Evolutionary conservation across 1,140 invertebrate species (phyloP).

Genomic region (Pteromalus puparum): DNA sequence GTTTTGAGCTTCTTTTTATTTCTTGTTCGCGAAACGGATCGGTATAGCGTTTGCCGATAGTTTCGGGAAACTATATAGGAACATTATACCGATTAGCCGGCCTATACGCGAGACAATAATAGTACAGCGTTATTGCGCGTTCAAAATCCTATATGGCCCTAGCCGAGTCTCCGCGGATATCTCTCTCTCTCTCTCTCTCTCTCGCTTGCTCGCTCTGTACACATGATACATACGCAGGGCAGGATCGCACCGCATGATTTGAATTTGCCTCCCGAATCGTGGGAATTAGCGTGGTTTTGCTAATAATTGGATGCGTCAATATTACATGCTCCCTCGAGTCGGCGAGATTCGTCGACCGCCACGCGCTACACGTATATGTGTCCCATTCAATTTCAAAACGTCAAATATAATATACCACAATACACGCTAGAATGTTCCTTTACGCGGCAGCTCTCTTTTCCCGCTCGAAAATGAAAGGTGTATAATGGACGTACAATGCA

Average conservation of each 20-base stretch:
- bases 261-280: not conserved
- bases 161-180: not conserved
- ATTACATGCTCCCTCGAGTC: not conserved
- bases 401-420: not conserved
- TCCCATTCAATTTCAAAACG: not conserved
- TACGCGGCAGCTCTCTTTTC: not conserved
- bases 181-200: no score
- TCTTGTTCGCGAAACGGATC: not conserved
- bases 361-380: not conserved
- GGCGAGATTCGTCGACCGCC: not conserved
- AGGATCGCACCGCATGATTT: not conserved
- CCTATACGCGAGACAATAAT: not conserved
- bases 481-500: no score
- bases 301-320: slow-evolving; percentile 1
- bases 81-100: not conserved
- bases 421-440: no score
- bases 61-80: not conserved
- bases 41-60: no score
- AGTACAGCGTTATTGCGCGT: not conserved
- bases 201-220: not conserved
- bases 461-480: not conserved
- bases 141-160: not conserved
- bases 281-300: not conserved
- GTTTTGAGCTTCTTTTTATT: no score
- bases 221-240: not conserved